Percentiles rank a stretch among this genome's conserved stretches.
These are phyloP conservation scores for Choloepus hoffmanni DNA, from an alignment of 2,113 vertebrate genomes.

Conservation along the genomic window DNA sequence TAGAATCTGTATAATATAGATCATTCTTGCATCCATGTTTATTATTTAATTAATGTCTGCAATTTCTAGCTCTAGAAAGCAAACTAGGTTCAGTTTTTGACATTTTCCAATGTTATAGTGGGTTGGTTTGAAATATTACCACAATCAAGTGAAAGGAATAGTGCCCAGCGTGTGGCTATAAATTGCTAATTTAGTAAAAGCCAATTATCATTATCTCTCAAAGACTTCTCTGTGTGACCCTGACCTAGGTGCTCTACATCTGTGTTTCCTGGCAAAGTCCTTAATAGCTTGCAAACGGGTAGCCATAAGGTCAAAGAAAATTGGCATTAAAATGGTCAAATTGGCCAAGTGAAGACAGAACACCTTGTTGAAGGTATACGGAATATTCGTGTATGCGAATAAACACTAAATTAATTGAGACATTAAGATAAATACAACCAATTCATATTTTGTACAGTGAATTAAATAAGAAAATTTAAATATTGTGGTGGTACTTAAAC, in stretches of 20 bases:
- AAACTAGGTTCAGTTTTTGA: background rate
- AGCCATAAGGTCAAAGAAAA: background rate
- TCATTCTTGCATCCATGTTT: background rate
- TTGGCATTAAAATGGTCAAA: background rate
- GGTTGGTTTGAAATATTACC: background rate
- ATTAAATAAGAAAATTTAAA: conserved; percentile 3
- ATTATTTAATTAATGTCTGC: background rate
- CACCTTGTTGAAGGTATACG: background rate
- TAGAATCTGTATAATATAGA: background rate
- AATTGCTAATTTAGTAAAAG: background rate
- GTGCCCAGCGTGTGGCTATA: background rate
- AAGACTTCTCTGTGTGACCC: background rate
- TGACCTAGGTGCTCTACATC: background rate
- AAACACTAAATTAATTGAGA: background rate
- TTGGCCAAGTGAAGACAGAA: background rate
- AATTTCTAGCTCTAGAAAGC: background rate
- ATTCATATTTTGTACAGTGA: background rate
- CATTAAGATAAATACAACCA: background rate
- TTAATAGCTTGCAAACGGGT: background rate
- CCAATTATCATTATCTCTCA: background rate
- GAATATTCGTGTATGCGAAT: background rate
- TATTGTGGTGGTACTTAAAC: background rate
- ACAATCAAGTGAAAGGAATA: background rate
- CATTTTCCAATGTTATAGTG: background rate
- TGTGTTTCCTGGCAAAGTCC: background rate